These are phyloP conservation scores for Boloria selene DNA, from an alignment of 2,888 invertebrate species.

Conservation along the genomic window DNA sequence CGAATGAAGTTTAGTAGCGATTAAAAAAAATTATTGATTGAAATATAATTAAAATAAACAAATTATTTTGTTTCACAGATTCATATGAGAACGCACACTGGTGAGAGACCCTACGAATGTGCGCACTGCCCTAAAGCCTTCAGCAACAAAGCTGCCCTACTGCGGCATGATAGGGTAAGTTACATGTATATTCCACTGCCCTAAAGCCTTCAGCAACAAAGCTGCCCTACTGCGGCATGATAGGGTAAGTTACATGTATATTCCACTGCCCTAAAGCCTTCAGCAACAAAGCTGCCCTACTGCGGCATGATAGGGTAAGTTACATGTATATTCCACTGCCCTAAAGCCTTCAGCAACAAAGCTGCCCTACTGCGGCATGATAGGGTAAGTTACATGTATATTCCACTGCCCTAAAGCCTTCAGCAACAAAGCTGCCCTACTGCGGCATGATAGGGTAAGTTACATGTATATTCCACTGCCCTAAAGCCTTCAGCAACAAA, in stretches of 20 bases:
- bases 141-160: conserved; percentile 61
- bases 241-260: conserved; percentile 50
- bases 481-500: too few species aligned
- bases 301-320: conserved; percentile 60
- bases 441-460: conserved; percentile 60
- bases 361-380: too few species aligned
- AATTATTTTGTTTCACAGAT: conserved; percentile 47
- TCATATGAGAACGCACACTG: conserved; percentile 61
- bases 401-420: conserved; percentile 63
- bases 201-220: conserved; percentile 64
- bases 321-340: conserved; percentile 1
- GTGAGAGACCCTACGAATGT: conserved; percentile 61
- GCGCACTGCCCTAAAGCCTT: conserved; percentile 60
- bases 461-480: conserved; percentile 1
- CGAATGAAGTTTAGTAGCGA: too few species aligned
- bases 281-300: conserved; percentile 61
- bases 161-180: conserved; percentile 60
- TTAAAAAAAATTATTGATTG: too few species aligned
- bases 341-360: too few species aligned
- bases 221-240: conserved; percentile 60
- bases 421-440: conserved; percentile 61
- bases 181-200: conserved; percentile 39
- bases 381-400: too few species aligned
- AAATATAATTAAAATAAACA: too few species aligned
- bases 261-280: conserved; percentile 63